Evolutionary conservation across 2,113 vertebrate species (phyloP).

Genomic region (Triplophysa rosa): DNA sequence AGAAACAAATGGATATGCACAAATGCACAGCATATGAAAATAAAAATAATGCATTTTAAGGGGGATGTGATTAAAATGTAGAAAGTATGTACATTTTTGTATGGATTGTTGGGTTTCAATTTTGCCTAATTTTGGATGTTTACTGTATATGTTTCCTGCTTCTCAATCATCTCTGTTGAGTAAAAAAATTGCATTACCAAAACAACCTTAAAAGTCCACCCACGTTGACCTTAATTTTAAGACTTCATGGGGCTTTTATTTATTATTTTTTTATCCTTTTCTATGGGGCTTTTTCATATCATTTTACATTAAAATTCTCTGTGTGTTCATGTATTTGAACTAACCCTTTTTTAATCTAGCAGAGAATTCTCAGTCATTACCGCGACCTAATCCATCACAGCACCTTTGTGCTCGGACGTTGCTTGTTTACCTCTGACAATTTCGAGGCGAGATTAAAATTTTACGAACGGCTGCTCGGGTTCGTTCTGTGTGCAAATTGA

Average conservation of each 20-base stretch:
- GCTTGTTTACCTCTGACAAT: conserved; percentile 34
- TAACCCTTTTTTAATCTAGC: neutral
- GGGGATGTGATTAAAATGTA: neutral
- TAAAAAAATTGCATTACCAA: conserved; percentile 3
- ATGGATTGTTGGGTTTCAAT: too few species aligned
- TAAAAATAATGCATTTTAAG: neutral
- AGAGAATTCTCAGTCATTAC: neutral
- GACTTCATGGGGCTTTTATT: neutral
- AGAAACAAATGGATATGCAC: neutral
- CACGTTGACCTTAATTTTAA: neutral
- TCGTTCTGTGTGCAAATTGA: conserved; percentile 32
- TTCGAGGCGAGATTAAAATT: conserved; percentile 33
- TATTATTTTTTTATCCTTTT: neutral
- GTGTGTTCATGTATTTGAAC: neutral
- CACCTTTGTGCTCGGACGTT: neutral
- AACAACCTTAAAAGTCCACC: neutral
- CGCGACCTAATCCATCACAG: neutral
- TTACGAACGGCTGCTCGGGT: neutral
- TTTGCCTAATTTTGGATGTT: too few species aligned
- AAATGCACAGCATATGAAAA: neutral
- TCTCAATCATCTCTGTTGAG: neutral
- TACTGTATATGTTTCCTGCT: neutral
- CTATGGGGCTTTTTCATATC: neutral
- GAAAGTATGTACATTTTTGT: too few species aligned
- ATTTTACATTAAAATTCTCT: neutral